Evolutionary conservation across 2,888 invertebrate genomes (phyloP).

Genomic region (Rhamnusium bicolor): DNA sequence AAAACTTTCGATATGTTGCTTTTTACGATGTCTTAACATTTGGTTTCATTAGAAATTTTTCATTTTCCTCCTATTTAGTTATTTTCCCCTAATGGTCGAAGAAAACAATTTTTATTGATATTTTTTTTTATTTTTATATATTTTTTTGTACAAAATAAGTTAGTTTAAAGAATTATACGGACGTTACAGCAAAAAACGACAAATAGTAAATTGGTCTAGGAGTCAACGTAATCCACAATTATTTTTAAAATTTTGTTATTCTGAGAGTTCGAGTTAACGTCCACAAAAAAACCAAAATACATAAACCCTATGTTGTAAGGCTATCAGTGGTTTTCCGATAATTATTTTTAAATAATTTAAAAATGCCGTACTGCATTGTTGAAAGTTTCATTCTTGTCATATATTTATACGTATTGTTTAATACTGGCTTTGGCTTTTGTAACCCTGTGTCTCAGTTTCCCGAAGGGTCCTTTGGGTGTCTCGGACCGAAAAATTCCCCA

Average conservation of each 20-base stretch:
- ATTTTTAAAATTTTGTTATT: background rate
- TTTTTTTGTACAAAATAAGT: slow-evolving; percentile 12
- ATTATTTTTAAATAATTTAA: background rate
- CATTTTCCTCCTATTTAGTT: too few relatives aligned
- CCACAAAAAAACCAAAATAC: slow-evolving; percentile 28
- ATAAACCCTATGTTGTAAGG: background rate
- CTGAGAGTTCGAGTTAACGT: background rate
- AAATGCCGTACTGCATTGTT: background rate
- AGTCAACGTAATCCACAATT: background rate
- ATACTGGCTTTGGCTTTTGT: too few relatives aligned
- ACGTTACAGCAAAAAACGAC: slow-evolving; percentile 2
- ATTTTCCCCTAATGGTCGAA: too few relatives aligned
- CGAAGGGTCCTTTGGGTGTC: slow-evolving; percentile 7
- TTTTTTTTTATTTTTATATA: slow-evolving; percentile 15
- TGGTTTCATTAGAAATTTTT: too few relatives aligned
- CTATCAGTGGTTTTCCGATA: background rate
- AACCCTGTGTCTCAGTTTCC: slow-evolving; percentile 26
- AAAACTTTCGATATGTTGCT: too few relatives aligned
- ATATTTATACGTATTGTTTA: slow-evolving; percentile 6
- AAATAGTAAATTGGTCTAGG: background rate
- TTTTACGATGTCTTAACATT: too few relatives aligned
- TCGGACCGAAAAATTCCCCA: slow-evolving; percentile 14
- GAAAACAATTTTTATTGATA: slow-evolving; percentile 12
- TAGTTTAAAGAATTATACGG: background rate
- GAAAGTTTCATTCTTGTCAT: background rate